Conservation (phyloP, 2,113 vertebrate species). For the Mionectes macconnelli region DNA sequence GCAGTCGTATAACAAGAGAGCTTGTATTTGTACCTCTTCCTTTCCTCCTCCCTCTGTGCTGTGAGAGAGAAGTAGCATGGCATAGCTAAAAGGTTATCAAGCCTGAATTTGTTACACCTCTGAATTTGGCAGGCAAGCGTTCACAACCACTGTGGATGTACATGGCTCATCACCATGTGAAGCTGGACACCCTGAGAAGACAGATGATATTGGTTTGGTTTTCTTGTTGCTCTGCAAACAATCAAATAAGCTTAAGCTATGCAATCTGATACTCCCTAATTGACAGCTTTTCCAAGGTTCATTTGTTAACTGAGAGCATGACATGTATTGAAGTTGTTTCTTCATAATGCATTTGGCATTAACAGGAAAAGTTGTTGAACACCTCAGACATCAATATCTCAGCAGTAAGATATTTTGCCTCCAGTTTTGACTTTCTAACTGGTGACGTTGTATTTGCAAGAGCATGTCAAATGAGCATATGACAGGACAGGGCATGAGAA, state of each 20-base stretch:
- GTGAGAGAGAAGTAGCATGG: background rate
- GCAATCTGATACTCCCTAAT: slow-evolving; percentile 22
- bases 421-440: background rate
- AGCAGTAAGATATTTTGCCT: background rate
- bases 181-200: background rate
- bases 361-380: background rate
- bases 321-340: slow-evolving; percentile 46
- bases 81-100: background rate
- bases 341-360: slow-evolving; percentile 56
- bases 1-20: rapidly evolving
- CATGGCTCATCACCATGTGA: background rate
- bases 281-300: slow-evolving; percentile 48
- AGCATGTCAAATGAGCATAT: background rate
- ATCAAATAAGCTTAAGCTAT: background rate
- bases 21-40: background rate
- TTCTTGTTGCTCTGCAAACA: slow-evolving; percentile 2
- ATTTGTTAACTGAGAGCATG: slow-evolving; percentile 57
- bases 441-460: background rate
- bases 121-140: background rate
- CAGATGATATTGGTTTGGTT: background rate
- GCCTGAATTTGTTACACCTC: background rate
- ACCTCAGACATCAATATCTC: background rate
- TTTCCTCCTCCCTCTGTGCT: background rate
- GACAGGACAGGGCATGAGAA: background rate
- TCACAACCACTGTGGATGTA: background rate